These are phyloP conservation scores for Pholis gunnellus DNA, from an alignment of 2,113 vertebrate species.

Conservation along the genomic window DNA sequence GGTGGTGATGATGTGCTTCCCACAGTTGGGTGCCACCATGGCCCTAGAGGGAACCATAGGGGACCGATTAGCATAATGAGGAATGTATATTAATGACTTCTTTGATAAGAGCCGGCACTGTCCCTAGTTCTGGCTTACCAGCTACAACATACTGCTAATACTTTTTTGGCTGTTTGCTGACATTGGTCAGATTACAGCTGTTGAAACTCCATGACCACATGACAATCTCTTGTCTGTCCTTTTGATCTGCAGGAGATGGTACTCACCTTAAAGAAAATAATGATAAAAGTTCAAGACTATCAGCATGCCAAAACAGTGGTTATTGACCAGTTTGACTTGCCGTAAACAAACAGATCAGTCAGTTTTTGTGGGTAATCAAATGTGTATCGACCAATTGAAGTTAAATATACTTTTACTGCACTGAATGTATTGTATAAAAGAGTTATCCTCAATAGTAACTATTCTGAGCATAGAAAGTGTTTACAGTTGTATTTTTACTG, in stretches of 20 bases:
- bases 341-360: not conserved
- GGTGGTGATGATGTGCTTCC: not conserved
- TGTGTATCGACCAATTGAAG: not conserved
- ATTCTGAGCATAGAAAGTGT: not conserved
- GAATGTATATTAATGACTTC: slow-evolving; percentile 18
- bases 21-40: not conserved
- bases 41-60: slow-evolving; percentile 2
- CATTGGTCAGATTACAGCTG: too few relatives aligned
- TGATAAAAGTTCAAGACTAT: not conserved
- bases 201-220: too few relatives aligned
- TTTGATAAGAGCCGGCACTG: not conserved
- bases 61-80: slow-evolving; percentile 23
- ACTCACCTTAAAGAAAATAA: not conserved
- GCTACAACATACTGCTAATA: not conserved
- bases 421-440: not conserved
- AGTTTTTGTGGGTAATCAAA: not conserved
- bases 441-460: not conserved
- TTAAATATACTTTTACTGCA: not conserved
- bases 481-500: not conserved
- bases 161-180: too few relatives aligned
- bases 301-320: too few relatives aligned
- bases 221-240: too few relatives aligned
- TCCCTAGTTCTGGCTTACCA: not conserved
- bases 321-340: not conserved
- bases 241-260: too few relatives aligned